Percentiles rank a stretch among this genome's conserved stretches.
Conservation (phyloP, 2,888 invertebrate species). For the Thalpophila matura region DNA sequence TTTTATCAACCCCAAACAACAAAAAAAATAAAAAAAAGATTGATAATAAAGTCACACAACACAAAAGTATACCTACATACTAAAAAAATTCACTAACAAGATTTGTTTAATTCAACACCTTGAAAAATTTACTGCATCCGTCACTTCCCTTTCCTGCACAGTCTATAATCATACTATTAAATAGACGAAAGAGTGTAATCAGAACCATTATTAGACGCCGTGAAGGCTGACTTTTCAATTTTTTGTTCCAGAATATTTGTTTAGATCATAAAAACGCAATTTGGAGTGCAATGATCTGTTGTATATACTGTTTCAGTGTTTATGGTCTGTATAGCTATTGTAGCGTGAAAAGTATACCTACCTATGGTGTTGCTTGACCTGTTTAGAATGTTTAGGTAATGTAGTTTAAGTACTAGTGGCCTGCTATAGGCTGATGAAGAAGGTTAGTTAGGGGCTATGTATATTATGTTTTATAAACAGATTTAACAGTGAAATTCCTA, state of each 20-base stretch:
- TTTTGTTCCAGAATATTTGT: conserved; percentile 53
- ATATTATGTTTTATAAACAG: no score
- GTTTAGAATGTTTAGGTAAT: not conserved
- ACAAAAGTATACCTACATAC: conserved; percentile 56
- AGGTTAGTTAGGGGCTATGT: no score
- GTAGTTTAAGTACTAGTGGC: not conserved
- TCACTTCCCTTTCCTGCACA: conserved; percentile 85
- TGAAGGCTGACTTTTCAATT: conserved; percentile 76
- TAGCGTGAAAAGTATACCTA: conserved; percentile 41
- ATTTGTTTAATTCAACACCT: conserved; percentile 73
- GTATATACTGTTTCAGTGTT: conserved; percentile 47
- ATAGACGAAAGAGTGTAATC: conserved; percentile 66
- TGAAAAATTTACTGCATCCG: conserved; percentile 74
- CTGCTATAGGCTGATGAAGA: not conserved
- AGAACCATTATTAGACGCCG: conserved; percentile 65
- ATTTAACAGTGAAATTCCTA: no score
- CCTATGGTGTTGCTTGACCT: conserved; percentile 31
- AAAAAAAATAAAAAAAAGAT: conserved; percentile 24
- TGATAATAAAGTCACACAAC: no score
- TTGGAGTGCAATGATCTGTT: conserved; percentile 49
- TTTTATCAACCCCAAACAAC: conserved; percentile 7
- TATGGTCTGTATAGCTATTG: conserved; percentile 45
- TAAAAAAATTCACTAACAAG: conserved; percentile 64
- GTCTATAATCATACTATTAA: conserved; percentile 74
- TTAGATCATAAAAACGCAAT: conserved; percentile 52